Base-by-base conservation (phyloP, 1,140 invertebrate species). In the Caenorhabditis brenneri region DNA sequence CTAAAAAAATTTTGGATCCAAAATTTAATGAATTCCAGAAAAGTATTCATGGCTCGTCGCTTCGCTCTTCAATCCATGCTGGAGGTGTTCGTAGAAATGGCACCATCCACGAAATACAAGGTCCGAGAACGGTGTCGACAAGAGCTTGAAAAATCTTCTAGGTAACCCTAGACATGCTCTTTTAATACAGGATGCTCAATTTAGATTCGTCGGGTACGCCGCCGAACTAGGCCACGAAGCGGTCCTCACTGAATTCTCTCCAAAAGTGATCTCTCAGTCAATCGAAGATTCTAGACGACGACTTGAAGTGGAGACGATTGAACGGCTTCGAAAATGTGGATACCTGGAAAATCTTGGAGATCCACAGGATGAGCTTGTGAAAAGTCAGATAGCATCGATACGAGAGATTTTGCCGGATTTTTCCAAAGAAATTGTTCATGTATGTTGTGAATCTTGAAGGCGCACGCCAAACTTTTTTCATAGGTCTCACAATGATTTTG, bases 191-290 rank as follows among this genome's bases (percentile, higher is more conserved):
- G n/a, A n/a, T n/a, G n/a, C n/a, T n/a, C n/a, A n/a, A n/a, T n/a
- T n/a, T n/a, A 74, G 65, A 74, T 74, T 74, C 15, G 65, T 74
- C 15, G 65, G 36, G 2, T 74, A 74, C 65, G 65, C 65, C 33
- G 33, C 65, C 15, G 65, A 74, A 42, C 33, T 74, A 6, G 65
- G 65, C 15, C 65, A 74, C 36, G n/a, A 22, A 3, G 10, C 33
- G 2, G 6, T 74, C 1, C n/a, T 74, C n/a, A 74, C 2, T 19
- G 6, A 5, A 10, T 74, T 74, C 16, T 74, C 65, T 24, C 65
- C 65, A 15, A 74, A 74, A 74, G 7, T 58, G 4, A 31, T 42
- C 65, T n/a, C 65, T 19, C 24, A 7, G 24, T 46, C 65, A 24
- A 74, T 74, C 36, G 65, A 74, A 46, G 65, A 74, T 42, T 74